A percentile compares a stretch with the other conserved stretches of the same genome.
phyloP scores from a whole-genome alignment of 2,113 vertebrate genomes.

The Psittacula cyanocephala region DNA sequence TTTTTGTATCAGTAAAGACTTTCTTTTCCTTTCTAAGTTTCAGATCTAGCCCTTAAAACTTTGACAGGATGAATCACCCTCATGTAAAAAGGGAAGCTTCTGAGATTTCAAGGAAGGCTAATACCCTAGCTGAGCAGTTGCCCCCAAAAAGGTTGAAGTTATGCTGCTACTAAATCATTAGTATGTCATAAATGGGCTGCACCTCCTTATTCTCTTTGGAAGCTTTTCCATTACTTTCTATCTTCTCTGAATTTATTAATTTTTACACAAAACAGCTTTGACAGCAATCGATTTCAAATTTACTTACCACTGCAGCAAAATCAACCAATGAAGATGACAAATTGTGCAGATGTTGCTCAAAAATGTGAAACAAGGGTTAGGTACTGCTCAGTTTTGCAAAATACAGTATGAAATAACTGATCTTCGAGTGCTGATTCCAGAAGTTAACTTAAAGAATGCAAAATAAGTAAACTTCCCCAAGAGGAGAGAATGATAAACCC shows the following conservation, averaged over 20 bases:
- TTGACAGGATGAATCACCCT: not conserved
- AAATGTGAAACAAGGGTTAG: not conserved
- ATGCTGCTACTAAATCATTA: not conserved
- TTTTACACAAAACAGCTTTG: not conserved
- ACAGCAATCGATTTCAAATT: constrained; percentile 2
- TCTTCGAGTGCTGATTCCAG: not conserved
- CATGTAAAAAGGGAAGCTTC: not conserved
- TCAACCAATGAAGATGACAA: not conserved
- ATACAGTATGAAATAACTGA: not conserved
- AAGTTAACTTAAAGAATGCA: not conserved
- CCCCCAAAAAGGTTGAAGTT: not conserved
- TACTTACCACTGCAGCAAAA: not conserved
- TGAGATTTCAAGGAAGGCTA: not conserved
- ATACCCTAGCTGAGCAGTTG: not conserved
- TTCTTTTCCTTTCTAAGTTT: not conserved
- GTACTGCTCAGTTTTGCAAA: not conserved
- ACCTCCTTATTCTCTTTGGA: not conserved
- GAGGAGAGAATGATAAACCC: not conserved
- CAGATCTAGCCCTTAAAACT: not conserved
- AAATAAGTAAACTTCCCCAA: not conserved
- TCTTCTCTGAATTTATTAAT: constrained; percentile 15
- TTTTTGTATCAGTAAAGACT: not conserved
- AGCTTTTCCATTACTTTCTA: not conserved
- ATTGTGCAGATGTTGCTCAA: not conserved
- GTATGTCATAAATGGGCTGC: not conserved